Conservation (phyloP, 1,140 invertebrate species). For the Geopemphigus sp. region DNA sequence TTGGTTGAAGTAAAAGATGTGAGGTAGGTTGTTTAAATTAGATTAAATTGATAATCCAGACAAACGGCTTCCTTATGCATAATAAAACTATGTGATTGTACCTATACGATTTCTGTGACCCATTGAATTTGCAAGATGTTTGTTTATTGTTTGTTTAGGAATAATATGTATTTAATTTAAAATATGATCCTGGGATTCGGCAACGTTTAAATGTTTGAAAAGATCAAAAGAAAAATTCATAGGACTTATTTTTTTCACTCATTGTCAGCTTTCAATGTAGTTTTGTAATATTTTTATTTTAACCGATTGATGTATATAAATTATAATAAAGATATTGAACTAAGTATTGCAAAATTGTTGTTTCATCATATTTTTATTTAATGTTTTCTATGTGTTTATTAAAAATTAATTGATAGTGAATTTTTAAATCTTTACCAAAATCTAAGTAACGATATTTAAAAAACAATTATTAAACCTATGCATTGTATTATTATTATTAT, state of each 20-base stretch:
- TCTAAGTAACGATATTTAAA: no score
- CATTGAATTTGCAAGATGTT: background rate
- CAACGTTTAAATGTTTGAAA: background rate
- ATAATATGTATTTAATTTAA: conserved; percentile 1
- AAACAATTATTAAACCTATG: no score
- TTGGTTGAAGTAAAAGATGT: background rate
- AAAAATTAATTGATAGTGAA: background rate
- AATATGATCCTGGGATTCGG: background rate
- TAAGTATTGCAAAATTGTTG: background rate
- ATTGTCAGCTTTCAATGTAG: background rate
- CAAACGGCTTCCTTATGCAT: background rate
- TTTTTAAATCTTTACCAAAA: no score
- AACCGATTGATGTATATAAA: background rate
- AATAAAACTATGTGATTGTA: background rate
- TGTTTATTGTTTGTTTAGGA: background rate
- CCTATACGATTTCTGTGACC: background rate
- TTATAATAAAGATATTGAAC: no score
- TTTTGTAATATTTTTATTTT: background rate
- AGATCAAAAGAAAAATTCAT: background rate
- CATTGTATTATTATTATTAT: no score
- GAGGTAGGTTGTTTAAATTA: background rate
- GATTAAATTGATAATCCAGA: background rate
- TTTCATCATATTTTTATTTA: conserved; percentile 5
- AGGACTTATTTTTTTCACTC: background rate
- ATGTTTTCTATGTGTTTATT: background rate